phyloP scores from a whole-genome alignment of 2,797 vertebrate species.

The Poeciliopsis turneri region DNA sequence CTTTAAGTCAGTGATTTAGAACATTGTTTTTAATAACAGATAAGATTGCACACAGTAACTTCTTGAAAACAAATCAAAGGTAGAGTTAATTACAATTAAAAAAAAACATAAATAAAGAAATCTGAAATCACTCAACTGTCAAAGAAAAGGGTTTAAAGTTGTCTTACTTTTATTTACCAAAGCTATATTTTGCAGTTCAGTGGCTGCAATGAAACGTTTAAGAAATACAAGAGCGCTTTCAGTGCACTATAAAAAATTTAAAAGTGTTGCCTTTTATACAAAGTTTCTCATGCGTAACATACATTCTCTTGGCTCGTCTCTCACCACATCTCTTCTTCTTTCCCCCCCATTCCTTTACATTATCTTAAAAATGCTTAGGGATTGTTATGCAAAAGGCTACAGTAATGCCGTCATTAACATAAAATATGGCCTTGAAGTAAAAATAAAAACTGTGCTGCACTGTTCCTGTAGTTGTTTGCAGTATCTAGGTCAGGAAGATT shows the following conservation, averaged over 20 bases:
- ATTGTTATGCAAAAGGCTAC: neutral
- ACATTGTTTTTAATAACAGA: conserved; percentile 31
- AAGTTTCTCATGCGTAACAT: neutral
- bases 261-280: neutral
- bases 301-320: neutral
- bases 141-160: neutral
- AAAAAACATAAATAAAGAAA: neutral
- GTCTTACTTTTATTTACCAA: neutral
- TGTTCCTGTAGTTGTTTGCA: conserved; percentile 11
- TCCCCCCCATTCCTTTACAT: neutral
- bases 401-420: neutral
- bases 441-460: neutral
- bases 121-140: neutral
- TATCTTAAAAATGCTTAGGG: neutral
- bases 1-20: conserved; percentile 31
- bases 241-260: neutral
- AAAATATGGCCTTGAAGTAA: neutral
- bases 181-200: neutral
- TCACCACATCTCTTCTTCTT: neutral
- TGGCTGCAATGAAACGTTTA: neutral
- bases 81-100: neutral
- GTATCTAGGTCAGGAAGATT: conserved; percentile 44
- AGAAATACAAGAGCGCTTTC: neutral
- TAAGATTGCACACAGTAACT: conserved; percentile 1
- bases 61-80: neutral